Conservation (phyloP, 2,113 vertebrate species). For the Sus scrofa region T2T-Sscrofa CM000812.6:280488501-280489000, state of each 20-base stretch:
- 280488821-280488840: constrained; percentile 60
- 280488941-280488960: not conserved
- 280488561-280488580: constrained; percentile 34
- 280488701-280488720: not conserved
- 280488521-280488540: constrained; percentile 9
- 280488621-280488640: no score
- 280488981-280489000: constrained; percentile 3
- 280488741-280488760: constrained; percentile 61
- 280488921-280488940: constrained; percentile 27
- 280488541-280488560: not conserved
- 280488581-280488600: constrained; percentile 53
- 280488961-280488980: constrained; percentile 33
- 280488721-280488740: constrained; percentile 35
- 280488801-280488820: constrained; percentile 17
- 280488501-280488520: not conserved
- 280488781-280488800: constrained; percentile 7
- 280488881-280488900: constrained; percentile 21
- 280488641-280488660: no score
- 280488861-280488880: not conserved
- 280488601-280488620: no score
- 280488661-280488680: no score
- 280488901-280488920: constrained; percentile 1
- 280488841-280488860: constrained; percentile 48
- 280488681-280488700: no score
- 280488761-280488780: not conserved